These are phyloP conservation scores for Tetragonisca angustula DNA, from an alignment of 2,888 invertebrate genomes.

Conservation along the genomic window DNA sequence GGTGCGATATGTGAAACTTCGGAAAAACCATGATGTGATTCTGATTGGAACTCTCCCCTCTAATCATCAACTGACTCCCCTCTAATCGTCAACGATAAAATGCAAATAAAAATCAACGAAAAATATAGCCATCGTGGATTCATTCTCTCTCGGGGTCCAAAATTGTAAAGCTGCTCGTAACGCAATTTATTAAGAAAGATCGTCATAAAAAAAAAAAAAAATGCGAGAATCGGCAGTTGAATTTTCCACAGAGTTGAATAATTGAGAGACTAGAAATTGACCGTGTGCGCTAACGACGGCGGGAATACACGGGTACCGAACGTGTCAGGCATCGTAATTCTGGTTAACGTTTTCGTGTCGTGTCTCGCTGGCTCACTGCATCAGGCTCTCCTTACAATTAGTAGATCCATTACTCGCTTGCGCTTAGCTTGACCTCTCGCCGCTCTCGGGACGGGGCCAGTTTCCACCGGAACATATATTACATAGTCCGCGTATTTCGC, in stretches of 20 bases:
- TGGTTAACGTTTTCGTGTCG: constrained; percentile 20
- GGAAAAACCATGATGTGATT: background rate
- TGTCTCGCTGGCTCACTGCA: constrained; percentile 23
- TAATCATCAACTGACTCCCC: background rate
- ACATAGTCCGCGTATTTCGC: background rate
- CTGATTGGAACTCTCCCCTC: background rate
- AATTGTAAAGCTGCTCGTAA: no score
- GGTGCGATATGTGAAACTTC: no score
- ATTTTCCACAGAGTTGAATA: background rate
- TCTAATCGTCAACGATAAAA: background rate
- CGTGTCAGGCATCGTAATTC: constrained; percentile 33
- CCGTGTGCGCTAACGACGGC: background rate
- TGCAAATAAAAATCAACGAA: background rate
- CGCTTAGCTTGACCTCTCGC: constrained; percentile 14
- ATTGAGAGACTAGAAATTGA: constrained; percentile 9
- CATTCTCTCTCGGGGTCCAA: background rate
- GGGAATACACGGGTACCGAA: constrained; percentile 9
- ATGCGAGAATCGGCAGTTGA: background rate
- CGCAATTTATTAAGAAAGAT: no score
- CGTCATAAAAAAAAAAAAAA: background rate
- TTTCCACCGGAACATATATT: background rate
- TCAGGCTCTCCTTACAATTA: constrained; percentile 42
- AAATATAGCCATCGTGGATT: background rate
- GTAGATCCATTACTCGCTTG: constrained; percentile 27
- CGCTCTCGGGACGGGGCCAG: background rate